Conservation (phyloP, 2,113 vertebrate genomes). For the Callospermophilus lateralis region DNA sequence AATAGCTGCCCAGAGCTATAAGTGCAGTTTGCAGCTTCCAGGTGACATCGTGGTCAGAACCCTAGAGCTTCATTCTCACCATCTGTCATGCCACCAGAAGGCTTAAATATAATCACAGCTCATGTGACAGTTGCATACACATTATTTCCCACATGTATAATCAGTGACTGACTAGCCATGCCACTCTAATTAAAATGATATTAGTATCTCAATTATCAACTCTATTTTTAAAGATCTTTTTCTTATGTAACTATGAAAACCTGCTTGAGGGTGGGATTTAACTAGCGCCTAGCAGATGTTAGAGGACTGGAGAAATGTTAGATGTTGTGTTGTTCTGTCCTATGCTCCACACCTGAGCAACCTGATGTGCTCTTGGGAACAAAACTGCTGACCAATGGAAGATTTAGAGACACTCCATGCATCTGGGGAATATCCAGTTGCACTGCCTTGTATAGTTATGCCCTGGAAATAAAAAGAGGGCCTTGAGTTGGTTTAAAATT, state of each 20-base stretch:
- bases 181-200: conserved; percentile 72
- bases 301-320: not conserved
- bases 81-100: conserved; percentile 61
- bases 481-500: conserved; percentile 50
- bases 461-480: not conserved
- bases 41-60: conserved; percentile 43
- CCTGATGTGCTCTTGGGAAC: not conserved
- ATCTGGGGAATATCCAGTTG: not conserved
- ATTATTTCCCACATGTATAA: conserved; percentile 65
- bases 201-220: conserved; percentile 61
- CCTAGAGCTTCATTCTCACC: conserved; percentile 43
- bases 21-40: not conserved
- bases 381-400: not conserved
- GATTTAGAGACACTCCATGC: not conserved
- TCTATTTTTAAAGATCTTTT: conserved; percentile 56
- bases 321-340: not conserved
- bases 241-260: conserved; percentile 64
- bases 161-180: conserved; percentile 14
- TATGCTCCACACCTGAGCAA: not conserved
- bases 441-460: not conserved
- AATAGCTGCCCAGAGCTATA: conserved; percentile 54
- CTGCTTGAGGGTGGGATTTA: conserved; percentile 54
- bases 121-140: conserved; percentile 41
- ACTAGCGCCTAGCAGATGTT: conserved; percentile 11
- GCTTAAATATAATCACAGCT: conserved; percentile 64